These are phyloP conservation scores for honey bee (Apis mellifera) DNA, from an alignment of 1,140 invertebrate genomes.

Conservation along the genomic window Amel_HAv3.1 CM009942.2:10191501-10192000, in stretches of 20 bases:
- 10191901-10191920: neutral
- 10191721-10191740: neutral
- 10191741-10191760: neutral
- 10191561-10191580: constrained; percentile 58
- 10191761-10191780: too few species aligned
- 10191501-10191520: neutral
- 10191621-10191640: constrained; percentile 67
- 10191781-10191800: neutral
- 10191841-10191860: neutral
- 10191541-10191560: constrained; percentile 47
- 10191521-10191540: neutral
- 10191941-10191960: neutral
- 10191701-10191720: neutral
- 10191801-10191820: neutral
- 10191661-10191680: constrained; percentile 51
- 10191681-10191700: constrained; percentile 12
- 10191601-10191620: constrained; percentile 55
- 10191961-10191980: neutral
- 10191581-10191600: constrained; percentile 59
- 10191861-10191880: neutral
- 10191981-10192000: too few species aligned
- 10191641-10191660: constrained; percentile 59
- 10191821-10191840: neutral
- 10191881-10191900: neutral
- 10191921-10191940: neutral